Base-by-base conservation (phyloP, 1,140 invertebrate species). In the Brachystomella parvula region DNA sequence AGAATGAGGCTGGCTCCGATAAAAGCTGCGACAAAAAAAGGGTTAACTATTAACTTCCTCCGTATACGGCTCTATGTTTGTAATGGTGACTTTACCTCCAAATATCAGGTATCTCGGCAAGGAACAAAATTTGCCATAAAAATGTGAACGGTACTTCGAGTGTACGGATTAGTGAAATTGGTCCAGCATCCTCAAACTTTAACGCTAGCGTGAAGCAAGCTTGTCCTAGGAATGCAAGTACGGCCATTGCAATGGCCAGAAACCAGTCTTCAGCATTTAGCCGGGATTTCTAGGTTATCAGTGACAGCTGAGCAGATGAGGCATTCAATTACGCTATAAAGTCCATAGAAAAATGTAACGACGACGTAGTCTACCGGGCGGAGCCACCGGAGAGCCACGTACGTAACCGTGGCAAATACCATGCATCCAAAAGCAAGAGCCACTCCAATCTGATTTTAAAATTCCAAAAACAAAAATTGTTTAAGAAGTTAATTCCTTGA, bases 81-180 rank as follows among this genome's bases (percentile, higher is more conserved):
- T 9, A 39, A 39, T 39, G 19, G 6, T n/a, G n/a, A n/a, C 19
- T 39, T 61, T 63, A 64, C 63, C 63, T 64, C 6, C 3, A 58
- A 24, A 32, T 26, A 28, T 65, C 47, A 15, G 67, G 67, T 6
- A 56, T 26, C 0, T 47, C 65, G 12, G 35, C 47, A 2, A 70
- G n/a, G 56, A 70, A 60, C 9, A 63, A 24, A 49, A 39, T 24
- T 44, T 68, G 66, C 66, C 66, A 65, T 21, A 69, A 12, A 32
- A 67, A 72, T 1, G 66, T 65, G 59, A 69, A 72, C 2, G 69
- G 29, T 49, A 72, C 58, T 6, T 69, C 65, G 3, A 47, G 60
- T 21, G 65, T 72, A 2, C 71, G 32, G 21, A 66, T 30, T 1
- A 72, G 32, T 2, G 62, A 57, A 2, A 72, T 53, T 0, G 62